phyloP scores from a whole-genome alignment of 2,797 vertebrate genomes.

The Eutrigla gurnardus region DNA sequence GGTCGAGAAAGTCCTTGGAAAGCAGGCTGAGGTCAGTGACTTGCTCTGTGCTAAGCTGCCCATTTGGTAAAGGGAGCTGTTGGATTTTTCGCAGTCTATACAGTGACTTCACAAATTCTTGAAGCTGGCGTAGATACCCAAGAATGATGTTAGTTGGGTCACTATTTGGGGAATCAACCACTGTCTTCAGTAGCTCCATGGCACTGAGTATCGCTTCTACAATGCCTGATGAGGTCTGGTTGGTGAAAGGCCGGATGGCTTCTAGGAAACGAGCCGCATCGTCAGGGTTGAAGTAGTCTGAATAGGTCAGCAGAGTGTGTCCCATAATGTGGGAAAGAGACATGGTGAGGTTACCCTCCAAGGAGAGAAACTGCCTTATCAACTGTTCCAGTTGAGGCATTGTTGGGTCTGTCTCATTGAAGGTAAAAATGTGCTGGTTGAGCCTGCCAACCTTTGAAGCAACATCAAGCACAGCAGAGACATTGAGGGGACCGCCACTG shows the following conservation, averaged over 20 bases:
- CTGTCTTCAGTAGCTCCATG: slow-evolving; percentile 65
- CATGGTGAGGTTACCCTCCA: slow-evolving; percentile 69
- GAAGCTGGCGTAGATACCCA: slow-evolving; percentile 73
- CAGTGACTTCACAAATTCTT: slow-evolving; percentile 66
- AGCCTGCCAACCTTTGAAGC: slow-evolving; percentile 59
- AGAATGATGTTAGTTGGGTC: slow-evolving; percentile 66
- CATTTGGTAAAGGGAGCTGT: slow-evolving; percentile 33
- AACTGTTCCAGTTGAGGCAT: slow-evolving; percentile 70
- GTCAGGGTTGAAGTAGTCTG: slow-evolving; percentile 58
- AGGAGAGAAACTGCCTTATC: slow-evolving; percentile 66
- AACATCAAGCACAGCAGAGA: slow-evolving; percentile 59
- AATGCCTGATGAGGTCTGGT: slow-evolving; percentile 68
- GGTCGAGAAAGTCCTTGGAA: slow-evolving; percentile 64
- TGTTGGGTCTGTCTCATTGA: slow-evolving; percentile 65
- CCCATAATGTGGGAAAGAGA: slow-evolving; percentile 72
- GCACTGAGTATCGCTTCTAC: slow-evolving; percentile 71
- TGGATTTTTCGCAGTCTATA: slow-evolving; percentile 54
- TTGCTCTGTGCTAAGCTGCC: slow-evolving; percentile 46
- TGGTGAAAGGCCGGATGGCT: slow-evolving; percentile 67
- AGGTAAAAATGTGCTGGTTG: slow-evolving; percentile 72
- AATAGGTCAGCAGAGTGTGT: slow-evolving; percentile 69
- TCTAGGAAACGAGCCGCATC: slow-evolving; percentile 56
- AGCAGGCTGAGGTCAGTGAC: slow-evolving; percentile 57
- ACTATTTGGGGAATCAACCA: slow-evolving; percentile 58
- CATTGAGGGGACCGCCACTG: slow-evolving; percentile 35